These are phyloP conservation scores for Carassius carassius DNA, from an alignment of 2,113 vertebrate genomes.

Conservation along the genomic window DNA sequence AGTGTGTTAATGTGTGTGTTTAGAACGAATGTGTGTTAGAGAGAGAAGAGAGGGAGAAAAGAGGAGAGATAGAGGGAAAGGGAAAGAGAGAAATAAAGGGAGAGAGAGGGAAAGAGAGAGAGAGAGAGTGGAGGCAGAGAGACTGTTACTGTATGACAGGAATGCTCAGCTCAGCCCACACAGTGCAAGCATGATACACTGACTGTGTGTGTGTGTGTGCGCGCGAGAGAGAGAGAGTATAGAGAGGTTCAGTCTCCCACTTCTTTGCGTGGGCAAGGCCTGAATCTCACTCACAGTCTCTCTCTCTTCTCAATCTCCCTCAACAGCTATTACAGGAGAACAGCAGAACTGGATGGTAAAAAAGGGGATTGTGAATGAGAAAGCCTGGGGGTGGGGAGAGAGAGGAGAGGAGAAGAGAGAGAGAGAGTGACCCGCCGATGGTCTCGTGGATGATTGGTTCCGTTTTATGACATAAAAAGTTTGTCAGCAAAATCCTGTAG, in stretches of 20 bases:
- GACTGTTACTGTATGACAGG: slow-evolving; percentile 61
- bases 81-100: slow-evolving; percentile 23
- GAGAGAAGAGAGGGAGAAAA: slow-evolving; percentile 2
- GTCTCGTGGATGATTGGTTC: slow-evolving; percentile 46
- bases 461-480: slow-evolving; percentile 39
- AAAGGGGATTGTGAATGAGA: slow-evolving; percentile 55
- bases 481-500: slow-evolving; percentile 48
- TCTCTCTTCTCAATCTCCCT: neutral
- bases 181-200: slow-evolving; percentile 65
- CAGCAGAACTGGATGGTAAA: slow-evolving; percentile 44
- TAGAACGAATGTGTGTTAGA: slow-evolving; percentile 25
- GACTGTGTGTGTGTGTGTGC: slow-evolving; percentile 54
- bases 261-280: slow-evolving; percentile 60
- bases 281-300: slow-evolving; percentile 54
- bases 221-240: slow-evolving; percentile 39
- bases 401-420: neutral
- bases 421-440: neutral
- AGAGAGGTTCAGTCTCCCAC: slow-evolving; percentile 61
- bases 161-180: slow-evolving; percentile 63
- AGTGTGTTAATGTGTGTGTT: slow-evolving; percentile 41
- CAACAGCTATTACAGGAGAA: slow-evolving; percentile 48
- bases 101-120: slow-evolving; percentile 33
- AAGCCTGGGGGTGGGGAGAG: slow-evolving; percentile 20
- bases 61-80: slow-evolving; percentile 2
- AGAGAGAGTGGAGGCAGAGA: slow-evolving; percentile 55